Evolutionary conservation across 2,888 invertebrate species (phyloP).

Genomic region (Drosophila helvetica): DNA sequence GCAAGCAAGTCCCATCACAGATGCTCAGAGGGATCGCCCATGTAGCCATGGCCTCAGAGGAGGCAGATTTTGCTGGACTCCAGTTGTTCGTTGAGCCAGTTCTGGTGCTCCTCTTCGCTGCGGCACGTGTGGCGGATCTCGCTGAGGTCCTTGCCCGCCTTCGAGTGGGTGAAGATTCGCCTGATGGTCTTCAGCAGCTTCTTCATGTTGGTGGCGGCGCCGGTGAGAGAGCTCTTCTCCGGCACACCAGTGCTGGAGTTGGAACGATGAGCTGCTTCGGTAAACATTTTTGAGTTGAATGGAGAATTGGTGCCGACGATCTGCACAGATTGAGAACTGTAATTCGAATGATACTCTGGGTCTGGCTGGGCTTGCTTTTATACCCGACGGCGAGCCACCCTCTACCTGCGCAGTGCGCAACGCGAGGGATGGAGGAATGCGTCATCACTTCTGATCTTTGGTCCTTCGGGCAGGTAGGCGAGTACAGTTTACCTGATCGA

Average conservation of each 20-base stretch:
- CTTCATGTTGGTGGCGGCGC: constrained; percentile 59
- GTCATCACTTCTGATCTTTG: constrained; percentile 20
- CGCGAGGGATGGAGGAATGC: constrained; percentile 23
- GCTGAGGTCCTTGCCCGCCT: constrained; percentile 19
- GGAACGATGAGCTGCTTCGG: constrained; percentile 30
- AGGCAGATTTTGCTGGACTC: constrained; percentile 35
- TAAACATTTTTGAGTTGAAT: constrained; percentile 47
- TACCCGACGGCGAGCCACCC: constrained; percentile 41
- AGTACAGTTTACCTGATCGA: constrained; percentile 28
- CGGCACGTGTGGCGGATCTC: constrained; percentile 23
- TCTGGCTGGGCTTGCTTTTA: constrained; percentile 35
- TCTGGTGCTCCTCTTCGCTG: constrained; percentile 70
- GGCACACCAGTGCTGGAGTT: constrained; percentile 25
- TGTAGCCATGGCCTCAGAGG: constrained; percentile 11
- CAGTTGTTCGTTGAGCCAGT: constrained; percentile 69
- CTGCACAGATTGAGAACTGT: constrained; percentile 39
- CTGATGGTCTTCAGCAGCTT: constrained; percentile 62
- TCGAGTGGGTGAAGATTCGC: constrained; percentile 52
- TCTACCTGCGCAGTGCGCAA: constrained; percentile 22
- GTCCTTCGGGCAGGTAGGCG: constrained; percentile 42
- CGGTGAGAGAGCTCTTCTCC: constrained; percentile 49
- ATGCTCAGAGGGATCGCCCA: constrained; percentile 9
- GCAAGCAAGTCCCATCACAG: constrained; percentile 58
- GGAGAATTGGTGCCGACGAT: constrained; percentile 13
- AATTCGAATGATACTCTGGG: constrained; percentile 55